Conservation (phyloP, 2,113 vertebrate genomes). For the Corapipo altera region DNA sequence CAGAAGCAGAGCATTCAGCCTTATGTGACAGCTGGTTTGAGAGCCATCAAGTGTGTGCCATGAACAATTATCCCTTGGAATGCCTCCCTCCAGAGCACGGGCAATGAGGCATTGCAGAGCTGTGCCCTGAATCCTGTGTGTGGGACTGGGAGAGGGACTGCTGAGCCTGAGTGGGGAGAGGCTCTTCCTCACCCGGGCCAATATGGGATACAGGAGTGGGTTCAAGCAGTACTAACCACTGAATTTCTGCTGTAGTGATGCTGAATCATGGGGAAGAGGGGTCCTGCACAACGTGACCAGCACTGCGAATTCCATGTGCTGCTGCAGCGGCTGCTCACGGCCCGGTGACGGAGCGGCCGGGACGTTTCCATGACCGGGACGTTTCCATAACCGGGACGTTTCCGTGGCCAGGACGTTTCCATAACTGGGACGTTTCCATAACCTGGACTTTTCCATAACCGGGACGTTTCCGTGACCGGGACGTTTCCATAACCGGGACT, state of each 20-base stretch:
- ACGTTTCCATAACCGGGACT: too few relatives aligned
- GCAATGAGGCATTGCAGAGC: neutral
- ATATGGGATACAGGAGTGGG: rapidly evolving
- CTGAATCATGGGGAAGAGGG: too few relatives aligned
- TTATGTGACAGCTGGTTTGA: neutral
- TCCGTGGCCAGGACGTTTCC: too few relatives aligned
- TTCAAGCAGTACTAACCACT: neutral
- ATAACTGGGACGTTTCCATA: too few relatives aligned
- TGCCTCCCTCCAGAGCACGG: neutral
- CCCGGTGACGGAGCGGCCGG: neutral
- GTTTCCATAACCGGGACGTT: too few relatives aligned
- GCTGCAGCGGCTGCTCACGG: neutral
- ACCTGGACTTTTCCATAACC: too few relatives aligned
- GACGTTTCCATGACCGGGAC: neutral
- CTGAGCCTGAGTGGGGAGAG: neutral
- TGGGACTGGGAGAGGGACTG: rapidly evolving
- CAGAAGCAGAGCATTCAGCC: neutral
- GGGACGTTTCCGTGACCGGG: too few relatives aligned
- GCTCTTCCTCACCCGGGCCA: neutral
- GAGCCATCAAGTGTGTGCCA: neutral
- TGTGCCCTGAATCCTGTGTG: rapidly evolving
- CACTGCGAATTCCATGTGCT: neutral
- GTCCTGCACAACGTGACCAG: rapidly evolving
- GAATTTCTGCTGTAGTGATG: neutral
- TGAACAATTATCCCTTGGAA: neutral